phyloP scores from a whole-genome alignment of 1,140 invertebrate genomes.

The Neodiprion pinetum region DNA sequence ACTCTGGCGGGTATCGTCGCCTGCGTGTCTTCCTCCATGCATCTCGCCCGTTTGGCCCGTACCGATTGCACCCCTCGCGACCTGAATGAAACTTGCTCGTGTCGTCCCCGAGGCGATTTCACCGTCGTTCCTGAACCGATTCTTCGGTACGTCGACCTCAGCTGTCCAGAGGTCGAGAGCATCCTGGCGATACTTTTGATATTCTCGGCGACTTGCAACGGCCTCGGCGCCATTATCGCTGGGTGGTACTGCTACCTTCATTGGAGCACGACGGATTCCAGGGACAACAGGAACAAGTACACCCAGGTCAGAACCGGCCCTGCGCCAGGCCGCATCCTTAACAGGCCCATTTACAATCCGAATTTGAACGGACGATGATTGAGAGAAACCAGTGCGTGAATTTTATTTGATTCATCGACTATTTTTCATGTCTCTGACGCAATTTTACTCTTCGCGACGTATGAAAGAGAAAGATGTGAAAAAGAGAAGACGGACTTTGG shows the following conservation, averaged over 20 bases:
- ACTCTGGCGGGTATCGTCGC: slow-evolving; percentile 57
- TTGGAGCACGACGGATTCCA: slow-evolving; percentile 53
- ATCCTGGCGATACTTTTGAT: slow-evolving; percentile 57
- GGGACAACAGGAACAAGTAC: slow-evolving; percentile 49
- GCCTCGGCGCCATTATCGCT: slow-evolving; percentile 53
- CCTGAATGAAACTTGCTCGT: slow-evolving; percentile 51
- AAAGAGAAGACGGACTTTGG: no score
- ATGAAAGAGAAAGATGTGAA: no score
- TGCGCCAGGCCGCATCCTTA: slow-evolving; percentile 39
- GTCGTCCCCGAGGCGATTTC: slow-evolving; percentile 37
- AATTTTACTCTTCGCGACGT: no score
- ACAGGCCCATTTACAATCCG: slow-evolving; percentile 43
- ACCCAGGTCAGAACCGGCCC: slow-evolving; percentile 55
- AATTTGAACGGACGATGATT: slow-evolving; percentile 48
- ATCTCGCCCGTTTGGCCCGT: slow-evolving; percentile 56
- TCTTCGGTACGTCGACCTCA: slow-evolving; percentile 58
- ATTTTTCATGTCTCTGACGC: no score
- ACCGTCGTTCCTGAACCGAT: slow-evolving; percentile 32
- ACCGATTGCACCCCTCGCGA: slow-evolving; percentile 58
- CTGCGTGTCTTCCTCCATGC: slow-evolving; percentile 56
- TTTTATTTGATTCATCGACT: no score
- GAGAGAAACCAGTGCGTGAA: not conserved
- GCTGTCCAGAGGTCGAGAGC: slow-evolving; percentile 60
- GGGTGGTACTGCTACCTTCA: slow-evolving; percentile 61
- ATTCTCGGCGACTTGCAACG: slow-evolving; percentile 57